phyloP scores from a whole-genome alignment of 1,140 invertebrate genomes.

The Reticulitermes speratus region DNA sequence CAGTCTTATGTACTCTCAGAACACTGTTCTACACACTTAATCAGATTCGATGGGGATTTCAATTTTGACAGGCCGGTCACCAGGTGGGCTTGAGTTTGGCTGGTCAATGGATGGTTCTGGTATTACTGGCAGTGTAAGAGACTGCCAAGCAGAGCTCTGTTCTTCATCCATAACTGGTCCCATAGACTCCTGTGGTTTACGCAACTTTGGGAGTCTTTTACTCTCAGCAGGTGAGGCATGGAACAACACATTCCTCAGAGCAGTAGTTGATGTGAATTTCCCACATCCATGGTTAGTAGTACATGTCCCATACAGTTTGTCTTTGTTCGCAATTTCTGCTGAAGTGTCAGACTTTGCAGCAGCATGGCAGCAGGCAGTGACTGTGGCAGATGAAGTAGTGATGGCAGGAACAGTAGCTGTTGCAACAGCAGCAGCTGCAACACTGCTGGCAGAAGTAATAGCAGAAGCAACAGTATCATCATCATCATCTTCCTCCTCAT shows the following conservation, averaged over 20 bases:
- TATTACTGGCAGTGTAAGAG: slow-evolving; percentile 29
- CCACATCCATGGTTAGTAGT: background rate
- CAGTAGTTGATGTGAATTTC: slow-evolving; percentile 25
- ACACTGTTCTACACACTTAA: slow-evolving; percentile 8
- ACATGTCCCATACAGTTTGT: background rate
- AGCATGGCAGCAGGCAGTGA: slow-evolving; percentile 19
- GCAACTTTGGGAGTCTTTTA: slow-evolving; percentile 30
- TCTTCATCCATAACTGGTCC: background rate
- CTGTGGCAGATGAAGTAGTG: slow-evolving; percentile 13
- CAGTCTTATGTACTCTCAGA: slow-evolving; percentile 21
- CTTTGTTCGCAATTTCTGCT: slow-evolving; percentile 14
- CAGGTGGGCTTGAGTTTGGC: background rate
- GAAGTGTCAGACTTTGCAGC: slow-evolving; percentile 40
- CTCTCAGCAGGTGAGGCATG: slow-evolving; percentile 32
- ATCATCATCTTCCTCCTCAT: background rate
- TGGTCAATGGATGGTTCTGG: slow-evolving; percentile 27
- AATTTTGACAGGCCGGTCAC: background rate
- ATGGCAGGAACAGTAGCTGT: background rate
- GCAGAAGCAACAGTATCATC: background rate
- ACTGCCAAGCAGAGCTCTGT: background rate
- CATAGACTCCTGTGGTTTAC: slow-evolving; percentile 21
- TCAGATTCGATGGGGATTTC: slow-evolving; percentile 1
- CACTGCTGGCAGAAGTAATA: background rate
- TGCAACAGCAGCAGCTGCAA: background rate
- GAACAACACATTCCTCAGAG: slow-evolving; percentile 38